Evolutionary conservation across 2,888 invertebrate genomes (phyloP), one percentile per base, ranked within the genome.

Genomic region (Villa cingulata): DNA sequence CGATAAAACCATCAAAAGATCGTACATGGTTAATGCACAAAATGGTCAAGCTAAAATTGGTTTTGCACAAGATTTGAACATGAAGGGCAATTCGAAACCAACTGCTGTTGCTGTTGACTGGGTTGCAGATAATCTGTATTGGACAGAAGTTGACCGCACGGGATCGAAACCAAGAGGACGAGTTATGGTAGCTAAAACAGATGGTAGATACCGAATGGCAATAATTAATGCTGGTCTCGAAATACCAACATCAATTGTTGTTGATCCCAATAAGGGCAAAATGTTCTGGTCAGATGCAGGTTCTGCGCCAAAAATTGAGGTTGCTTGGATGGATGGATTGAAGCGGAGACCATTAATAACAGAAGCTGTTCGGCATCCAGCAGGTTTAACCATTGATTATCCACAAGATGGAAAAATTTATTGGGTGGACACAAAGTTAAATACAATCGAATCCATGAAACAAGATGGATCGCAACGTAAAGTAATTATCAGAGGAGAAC

Each of bases 251-350:
- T 85, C 94, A 0, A 72, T 98, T 18, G 94, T 80, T 0, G 77
- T 95, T 0, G 91, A 95, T 71, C 89, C 90, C 0, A 81, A 86
- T 56, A 66, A 79, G 51, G 94, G 95, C 2, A 74, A 80, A 54
- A 81, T 96, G 77, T 90, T 86, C 70, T 98, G 96, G 94, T 80
- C 92, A 0, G 95, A 97, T 65, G 84, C 87, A 1, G 92, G 95
- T 6, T 81, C 83, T 0, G 81, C 81, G 4, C 89, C 92, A 0
- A 96, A 94, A 68, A 92, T 98, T 52, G 96, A 96, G 65, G 79
- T 83, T 4, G 80, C 92, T 2, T 96, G 95, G 91, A 90, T 97
- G 92, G 96, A 95, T 62, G 97, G 97, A 0, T 86, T 84, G 0
- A 86, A 89, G 63, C 76, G 94, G 3, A 74, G 83, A 46, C 80